Conservation (phyloP, 2,888 invertebrate genomes). For the Geophilus truncorum region DNA sequence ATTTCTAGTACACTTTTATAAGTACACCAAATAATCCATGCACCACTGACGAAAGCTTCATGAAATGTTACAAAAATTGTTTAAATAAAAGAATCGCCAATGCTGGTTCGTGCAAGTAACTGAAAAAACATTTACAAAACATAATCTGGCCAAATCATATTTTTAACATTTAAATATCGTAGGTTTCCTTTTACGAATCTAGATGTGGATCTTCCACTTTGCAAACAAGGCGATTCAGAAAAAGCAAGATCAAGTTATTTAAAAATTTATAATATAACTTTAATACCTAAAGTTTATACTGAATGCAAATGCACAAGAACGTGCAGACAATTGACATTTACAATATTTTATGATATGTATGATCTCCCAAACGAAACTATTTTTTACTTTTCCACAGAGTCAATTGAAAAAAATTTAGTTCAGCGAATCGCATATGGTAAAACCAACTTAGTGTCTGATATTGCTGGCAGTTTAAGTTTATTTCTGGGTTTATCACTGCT, state of each 20-base stretch:
- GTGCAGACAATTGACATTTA: background rate
- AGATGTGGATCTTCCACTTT: background rate
- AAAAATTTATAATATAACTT: background rate
- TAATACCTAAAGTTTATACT: background rate
- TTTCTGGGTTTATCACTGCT: background rate
- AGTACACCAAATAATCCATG: background rate
- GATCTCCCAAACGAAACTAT: background rate
- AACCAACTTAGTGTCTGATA: background rate
- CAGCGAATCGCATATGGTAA: background rate
- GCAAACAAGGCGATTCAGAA: background rate
- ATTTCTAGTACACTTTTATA: background rate
- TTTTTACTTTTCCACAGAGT: background rate
- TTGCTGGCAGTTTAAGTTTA: background rate
- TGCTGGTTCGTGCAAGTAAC: too few species aligned
- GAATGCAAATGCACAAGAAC: background rate
- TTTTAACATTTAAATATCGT: too few species aligned
- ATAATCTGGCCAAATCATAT: background rate
- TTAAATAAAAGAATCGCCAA: background rate
- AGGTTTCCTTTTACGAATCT: background rate
- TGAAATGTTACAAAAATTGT: background rate
- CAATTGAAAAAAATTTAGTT: background rate
- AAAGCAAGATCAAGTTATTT: background rate
- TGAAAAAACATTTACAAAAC: background rate
- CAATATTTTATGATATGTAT: background rate
- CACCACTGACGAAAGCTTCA: background rate